A percentile compares a stretch with the other conserved stretches of the same genome.
Evolutionary conservation across 2,888 invertebrate species (phyloP).

Genomic region (Lepidocyrtoides sp.): DNA sequence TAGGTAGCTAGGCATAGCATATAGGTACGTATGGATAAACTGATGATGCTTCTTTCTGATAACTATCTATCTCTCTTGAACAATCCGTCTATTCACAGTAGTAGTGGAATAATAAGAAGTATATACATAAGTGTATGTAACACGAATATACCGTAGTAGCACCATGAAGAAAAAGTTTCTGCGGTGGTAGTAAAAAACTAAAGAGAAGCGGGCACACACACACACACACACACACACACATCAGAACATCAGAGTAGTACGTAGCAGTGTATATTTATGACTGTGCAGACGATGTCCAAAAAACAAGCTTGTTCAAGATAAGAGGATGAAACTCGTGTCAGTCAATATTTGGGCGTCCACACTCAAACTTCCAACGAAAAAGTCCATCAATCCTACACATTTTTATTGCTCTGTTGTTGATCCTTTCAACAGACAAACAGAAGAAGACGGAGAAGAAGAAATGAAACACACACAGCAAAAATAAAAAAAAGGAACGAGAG

Average conservation of each 20-base stretch:
- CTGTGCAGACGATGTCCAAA: constrained; percentile 64
- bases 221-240: constrained; percentile 8
- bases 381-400: constrained; percentile 78
- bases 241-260: not conserved
- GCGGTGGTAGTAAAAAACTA: constrained; percentile 39
- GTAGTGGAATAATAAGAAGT: constrained; percentile 18
- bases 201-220: constrained; percentile 38
- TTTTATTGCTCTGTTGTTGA: constrained; percentile 80
- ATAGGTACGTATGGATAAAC: constrained; percentile 5
- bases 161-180: constrained; percentile 44
- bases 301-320: constrained; percentile 77
- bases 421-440: constrained; percentile 75
- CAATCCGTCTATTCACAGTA: constrained; percentile 35
- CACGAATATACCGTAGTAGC: too few relatives aligned
- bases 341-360: constrained; percentile 80
- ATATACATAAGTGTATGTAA: too few relatives aligned
- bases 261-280: constrained; percentile 33
- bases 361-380: constrained; percentile 70
- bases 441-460: constrained; percentile 18
- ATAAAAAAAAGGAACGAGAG: constrained; percentile 42
- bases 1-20: constrained; percentile 15
- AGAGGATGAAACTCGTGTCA: constrained; percentile 79
- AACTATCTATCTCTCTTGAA: constrained; percentile 57
- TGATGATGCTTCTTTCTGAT: constrained; percentile 63
- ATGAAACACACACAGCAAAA: constrained; percentile 29